Conservation (phyloP, 2,888 invertebrate genomes). For the Drymonia ruficornis region DNA sequence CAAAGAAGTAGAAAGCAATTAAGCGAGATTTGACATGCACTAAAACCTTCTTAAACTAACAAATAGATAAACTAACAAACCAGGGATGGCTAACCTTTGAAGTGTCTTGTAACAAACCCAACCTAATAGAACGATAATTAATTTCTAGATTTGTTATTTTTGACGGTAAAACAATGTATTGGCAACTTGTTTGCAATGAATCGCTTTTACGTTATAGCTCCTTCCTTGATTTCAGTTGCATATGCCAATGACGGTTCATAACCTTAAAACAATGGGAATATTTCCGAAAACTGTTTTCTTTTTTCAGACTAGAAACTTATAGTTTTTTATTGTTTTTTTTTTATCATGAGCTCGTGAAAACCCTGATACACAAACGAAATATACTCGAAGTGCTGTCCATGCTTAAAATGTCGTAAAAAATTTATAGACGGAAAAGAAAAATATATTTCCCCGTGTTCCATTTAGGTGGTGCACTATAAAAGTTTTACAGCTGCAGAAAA, state of each 20-base stretch:
- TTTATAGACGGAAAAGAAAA: conserved; percentile 73
- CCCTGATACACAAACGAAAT: conserved; percentile 30
- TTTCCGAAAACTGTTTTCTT: too few species aligned
- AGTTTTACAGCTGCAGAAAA: conserved; percentile 67
- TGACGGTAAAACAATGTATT: too few species aligned
- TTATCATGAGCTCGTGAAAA: conserved; percentile 10
- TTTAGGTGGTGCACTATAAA: conserved; percentile 72
- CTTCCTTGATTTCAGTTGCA: too few species aligned
- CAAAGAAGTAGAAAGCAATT: conserved; percentile 45
- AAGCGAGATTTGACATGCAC: conserved; percentile 41
- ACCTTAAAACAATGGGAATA: too few species aligned
- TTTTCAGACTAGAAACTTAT: too few species aligned
- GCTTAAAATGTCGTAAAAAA: conserved; percentile 77
- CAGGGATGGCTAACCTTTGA: conserved; percentile 23
- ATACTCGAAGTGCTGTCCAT: conserved; percentile 62
- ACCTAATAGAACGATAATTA: too few species aligned
- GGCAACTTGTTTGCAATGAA: too few species aligned
- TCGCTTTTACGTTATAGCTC: too few species aligned
- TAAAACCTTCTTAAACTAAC: conserved; percentile 34
- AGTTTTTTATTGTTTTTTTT: too few species aligned
- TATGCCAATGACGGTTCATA: too few species aligned
- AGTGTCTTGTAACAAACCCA: background rate
- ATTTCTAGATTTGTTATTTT: too few species aligned
- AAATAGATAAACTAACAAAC: conserved; percentile 23
- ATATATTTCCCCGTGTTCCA: conserved; percentile 73